phyloP scores from a whole-genome alignment of 2,113 vertebrate genomes.

The Anas platyrhynchos region DNA sequence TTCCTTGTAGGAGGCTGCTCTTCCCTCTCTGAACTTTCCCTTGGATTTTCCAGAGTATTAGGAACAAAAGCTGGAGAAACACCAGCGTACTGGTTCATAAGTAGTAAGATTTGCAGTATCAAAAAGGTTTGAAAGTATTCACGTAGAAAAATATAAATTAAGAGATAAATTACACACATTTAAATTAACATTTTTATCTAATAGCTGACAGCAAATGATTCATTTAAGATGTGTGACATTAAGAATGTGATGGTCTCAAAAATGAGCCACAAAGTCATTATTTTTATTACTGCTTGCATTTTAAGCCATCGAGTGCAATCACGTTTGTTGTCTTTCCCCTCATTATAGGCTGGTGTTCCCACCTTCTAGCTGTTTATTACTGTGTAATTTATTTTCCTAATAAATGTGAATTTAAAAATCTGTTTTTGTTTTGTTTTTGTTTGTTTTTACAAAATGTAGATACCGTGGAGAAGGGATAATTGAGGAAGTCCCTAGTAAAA shows the following conservation, averaged over 20 bases:
- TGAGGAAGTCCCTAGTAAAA: slow-evolving; percentile 55
- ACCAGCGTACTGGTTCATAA: neutral
- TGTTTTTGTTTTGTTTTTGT: neutral
- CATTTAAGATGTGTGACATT: neutral
- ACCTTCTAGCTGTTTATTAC: neutral
- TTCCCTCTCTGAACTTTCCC: neutral
- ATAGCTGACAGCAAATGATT: neutral
- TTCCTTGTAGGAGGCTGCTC: neutral
- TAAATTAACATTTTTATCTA: neutral
- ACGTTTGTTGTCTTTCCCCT: no score
- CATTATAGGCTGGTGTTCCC: neutral
- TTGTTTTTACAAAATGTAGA: slow-evolving; percentile 35
- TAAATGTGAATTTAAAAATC: neutral
- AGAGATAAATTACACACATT: neutral
- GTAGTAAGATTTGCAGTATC: neutral
- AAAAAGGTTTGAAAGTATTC: neutral
- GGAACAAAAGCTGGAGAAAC: neutral
- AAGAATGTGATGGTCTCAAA: neutral
- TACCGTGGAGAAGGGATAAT: slow-evolving; percentile 75
- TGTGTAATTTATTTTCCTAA: neutral
- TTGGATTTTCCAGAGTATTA: neutral
- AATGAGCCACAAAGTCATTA: neutral
- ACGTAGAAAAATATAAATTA: neutral
- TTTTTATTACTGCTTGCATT: neutral
- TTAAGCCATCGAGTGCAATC: neutral